Evolutionary conservation across 2,888 invertebrate genomes (phyloP).

Genomic region (Macrosoma leucophasiata): DNA sequence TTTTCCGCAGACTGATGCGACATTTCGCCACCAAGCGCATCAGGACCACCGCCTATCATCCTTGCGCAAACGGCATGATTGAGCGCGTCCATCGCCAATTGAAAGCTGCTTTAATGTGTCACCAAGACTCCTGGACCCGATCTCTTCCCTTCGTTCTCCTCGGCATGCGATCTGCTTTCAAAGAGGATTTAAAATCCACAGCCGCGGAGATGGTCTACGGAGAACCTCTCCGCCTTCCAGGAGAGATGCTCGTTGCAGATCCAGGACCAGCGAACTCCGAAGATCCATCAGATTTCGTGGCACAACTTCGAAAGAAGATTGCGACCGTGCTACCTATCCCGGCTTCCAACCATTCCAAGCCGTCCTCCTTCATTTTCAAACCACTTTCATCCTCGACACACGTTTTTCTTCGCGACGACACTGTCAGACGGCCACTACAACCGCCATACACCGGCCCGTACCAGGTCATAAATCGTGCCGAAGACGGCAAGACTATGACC

Average conservation of each 20-base stretch:
- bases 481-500: slow-evolving; percentile 12
- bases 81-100: slow-evolving; percentile 44
- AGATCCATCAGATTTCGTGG: too few relatives aligned
- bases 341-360: slow-evolving; percentile 7
- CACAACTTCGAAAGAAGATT: too few relatives aligned
- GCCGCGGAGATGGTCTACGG: slow-evolving; percentile 16
- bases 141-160: slow-evolving; percentile 17
- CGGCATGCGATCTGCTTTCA: slow-evolving; percentile 17
- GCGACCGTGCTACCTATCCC: slow-evolving; percentile 5
- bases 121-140: slow-evolving; percentile 13
- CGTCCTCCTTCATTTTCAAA: neutral
- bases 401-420: neutral
- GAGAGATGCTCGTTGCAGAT: slow-evolving; percentile 7
- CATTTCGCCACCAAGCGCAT: slow-evolving; percentile 4
- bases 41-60: slow-evolving; percentile 37
- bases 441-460: slow-evolving; percentile 18
- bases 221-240: slow-evolving; percentile 17
- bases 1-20: slow-evolving; percentile 15
- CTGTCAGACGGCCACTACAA: slow-evolving; percentile 15
- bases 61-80: slow-evolving; percentile 43
- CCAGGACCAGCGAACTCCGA: too few relatives aligned
- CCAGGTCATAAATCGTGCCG: slow-evolving; percentile 1
- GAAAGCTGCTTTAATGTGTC: slow-evolving; percentile 28
- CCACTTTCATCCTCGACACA: neutral
- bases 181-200: slow-evolving; percentile 16